A percentile compares a stretch with the other conserved stretches of the same genome.
Conservation (phyloP, 2,797 vertebrate genomes). For the Acomys russatus region DNA sequence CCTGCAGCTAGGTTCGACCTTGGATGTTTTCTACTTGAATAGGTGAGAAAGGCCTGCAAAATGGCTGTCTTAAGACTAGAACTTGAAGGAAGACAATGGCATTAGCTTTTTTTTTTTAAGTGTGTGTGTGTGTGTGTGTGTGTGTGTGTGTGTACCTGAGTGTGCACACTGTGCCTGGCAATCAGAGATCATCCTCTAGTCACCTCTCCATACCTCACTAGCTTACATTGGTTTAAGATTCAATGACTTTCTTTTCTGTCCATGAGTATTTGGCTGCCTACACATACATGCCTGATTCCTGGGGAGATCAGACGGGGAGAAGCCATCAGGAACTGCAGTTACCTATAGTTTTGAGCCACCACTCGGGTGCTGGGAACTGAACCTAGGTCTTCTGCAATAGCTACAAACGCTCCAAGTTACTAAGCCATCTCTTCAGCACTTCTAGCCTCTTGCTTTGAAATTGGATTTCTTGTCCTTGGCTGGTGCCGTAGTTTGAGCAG, state of each 20-base stretch:
- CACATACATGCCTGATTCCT: no score
- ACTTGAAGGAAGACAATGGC: not conserved
- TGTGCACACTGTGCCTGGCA: not conserved
- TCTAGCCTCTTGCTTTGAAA: not conserved
- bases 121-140: not conserved
- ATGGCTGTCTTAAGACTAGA: not conserved
- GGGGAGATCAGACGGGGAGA: no score
- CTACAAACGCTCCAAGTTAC: not conserved
- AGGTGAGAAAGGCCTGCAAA: not conserved
- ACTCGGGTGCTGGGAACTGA: not conserved
- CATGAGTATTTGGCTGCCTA: not conserved
- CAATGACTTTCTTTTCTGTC: not conserved
- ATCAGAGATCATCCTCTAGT: not conserved
- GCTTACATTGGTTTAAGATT: not conserved
- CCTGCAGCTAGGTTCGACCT: not conserved
- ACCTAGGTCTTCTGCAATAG: not conserved
- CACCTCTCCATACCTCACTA: not conserved
- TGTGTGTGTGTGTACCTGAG: not conserved
- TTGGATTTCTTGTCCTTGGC: not conserved
- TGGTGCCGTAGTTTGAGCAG: no score
- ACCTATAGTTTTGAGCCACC: not conserved
- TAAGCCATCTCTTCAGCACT: not conserved
- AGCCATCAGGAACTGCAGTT: not conserved
- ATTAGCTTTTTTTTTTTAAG: not conserved
- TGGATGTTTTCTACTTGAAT: not conserved